Percentiles rank a stretch among this genome's conserved stretches.
Evolutionary conservation across 2,113 vertebrate species (phyloP).

Genomic region (Salvator merianae): DNA sequence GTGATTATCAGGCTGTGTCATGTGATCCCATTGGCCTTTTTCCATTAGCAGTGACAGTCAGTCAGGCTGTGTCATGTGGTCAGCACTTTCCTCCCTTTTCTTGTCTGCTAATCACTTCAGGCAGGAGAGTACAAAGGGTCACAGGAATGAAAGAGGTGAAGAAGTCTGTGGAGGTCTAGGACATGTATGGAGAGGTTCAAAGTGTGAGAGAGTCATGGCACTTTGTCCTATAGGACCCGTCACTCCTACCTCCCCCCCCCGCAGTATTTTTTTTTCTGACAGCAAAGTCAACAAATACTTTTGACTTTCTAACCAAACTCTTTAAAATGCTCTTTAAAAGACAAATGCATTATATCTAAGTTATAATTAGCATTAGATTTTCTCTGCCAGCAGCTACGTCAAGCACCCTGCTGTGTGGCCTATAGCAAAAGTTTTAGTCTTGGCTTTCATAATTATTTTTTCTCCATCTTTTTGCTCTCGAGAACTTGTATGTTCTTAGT

Average conservation of each 20-base stretch:
- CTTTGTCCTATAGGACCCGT: too few relatives aligned
- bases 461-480: background rate
- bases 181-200: too few relatives aligned
- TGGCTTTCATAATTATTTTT: constrained; percentile 18
- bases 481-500: background rate
- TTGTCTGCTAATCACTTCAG: too few relatives aligned
- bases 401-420: background rate
- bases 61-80: too few relatives aligned
- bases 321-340: background rate
- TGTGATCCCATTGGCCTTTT: too few relatives aligned
- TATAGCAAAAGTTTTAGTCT: background rate
- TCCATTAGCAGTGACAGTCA: too few relatives aligned
- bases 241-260: background rate
- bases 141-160: too few relatives aligned
- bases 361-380: background rate
- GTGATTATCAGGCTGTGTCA: too few relatives aligned
- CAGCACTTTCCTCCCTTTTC: too few relatives aligned
- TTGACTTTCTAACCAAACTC: constrained; percentile 7
- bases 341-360: constrained; percentile 16
- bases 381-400: constrained; percentile 7
- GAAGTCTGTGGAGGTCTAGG: too few relatives aligned
- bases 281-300: constrained; percentile 9
- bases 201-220: too few relatives aligned
- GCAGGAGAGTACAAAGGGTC: too few relatives aligned
- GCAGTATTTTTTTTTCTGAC: background rate